A percentile compares a stretch with the other conserved stretches of the same genome.
Conservation (phyloP, 2,113 vertebrate genomes). For the Girardinichthys multiradiatus region DNA sequence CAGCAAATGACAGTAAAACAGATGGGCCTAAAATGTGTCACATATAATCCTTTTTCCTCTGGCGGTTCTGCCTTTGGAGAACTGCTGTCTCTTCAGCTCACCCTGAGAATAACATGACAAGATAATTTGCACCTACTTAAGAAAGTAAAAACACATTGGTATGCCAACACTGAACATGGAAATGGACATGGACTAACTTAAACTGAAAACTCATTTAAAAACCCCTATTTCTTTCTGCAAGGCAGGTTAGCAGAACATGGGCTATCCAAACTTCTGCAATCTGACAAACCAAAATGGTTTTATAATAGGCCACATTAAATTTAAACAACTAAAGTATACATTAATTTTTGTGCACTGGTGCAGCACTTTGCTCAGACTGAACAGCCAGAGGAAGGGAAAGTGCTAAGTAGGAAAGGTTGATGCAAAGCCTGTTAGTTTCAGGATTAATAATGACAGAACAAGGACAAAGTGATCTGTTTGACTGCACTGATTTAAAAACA, state of each 20-base stretch:
- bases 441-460: neutral
- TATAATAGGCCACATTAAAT: neutral
- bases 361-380: neutral
- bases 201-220: too few relatives aligned
- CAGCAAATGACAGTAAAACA: slow-evolving; percentile 51
- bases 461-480: neutral
- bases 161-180: neutral
- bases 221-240: too few relatives aligned
- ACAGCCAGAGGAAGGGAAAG: neutral
- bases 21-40: slow-evolving; percentile 47
- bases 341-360: neutral
- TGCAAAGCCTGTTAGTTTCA: neutral
- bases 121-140: slow-evolving; percentile 11
- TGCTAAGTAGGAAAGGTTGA: neutral
- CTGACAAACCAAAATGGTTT: neutral
- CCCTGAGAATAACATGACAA: neutral
- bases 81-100: slow-evolving; percentile 23
- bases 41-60: slow-evolving; percentile 16
- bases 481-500: neutral
- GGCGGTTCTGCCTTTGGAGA: slow-evolving; percentile 27
- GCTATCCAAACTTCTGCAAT: too few relatives aligned
- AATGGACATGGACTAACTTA: neutral
- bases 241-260: too few relatives aligned
- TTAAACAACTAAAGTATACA: neutral
- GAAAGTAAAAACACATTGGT: slow-evolving; percentile 16